These are phyloP conservation scores for Thereva unica DNA, from an alignment of 2,888 invertebrate genomes.

Conservation along the genomic window DNA sequence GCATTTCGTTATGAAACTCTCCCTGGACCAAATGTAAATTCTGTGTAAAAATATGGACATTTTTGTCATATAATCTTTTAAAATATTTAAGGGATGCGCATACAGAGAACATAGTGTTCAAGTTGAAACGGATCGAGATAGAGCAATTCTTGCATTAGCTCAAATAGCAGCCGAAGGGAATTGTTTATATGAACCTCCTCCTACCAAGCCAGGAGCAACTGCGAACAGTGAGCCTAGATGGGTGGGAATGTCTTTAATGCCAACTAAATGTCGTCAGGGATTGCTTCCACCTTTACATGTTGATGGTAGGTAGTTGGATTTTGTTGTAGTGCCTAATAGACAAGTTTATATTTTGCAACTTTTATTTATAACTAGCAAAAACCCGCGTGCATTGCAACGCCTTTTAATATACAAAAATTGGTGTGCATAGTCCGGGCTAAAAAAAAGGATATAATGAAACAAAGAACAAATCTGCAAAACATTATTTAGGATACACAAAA, in stretches of 20 bases:
- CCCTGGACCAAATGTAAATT: conserved; percentile 54
- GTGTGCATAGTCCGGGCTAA: too few relatives aligned
- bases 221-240: conserved; percentile 49
- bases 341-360: background rate
- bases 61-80: background rate
- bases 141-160: conserved; percentile 62
- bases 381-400: too few relatives aligned
- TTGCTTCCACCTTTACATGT: conserved; percentile 52
- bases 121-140: conserved; percentile 68
- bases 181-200: conserved; percentile 52
- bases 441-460: too few relatives aligned
- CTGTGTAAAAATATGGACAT: background rate
- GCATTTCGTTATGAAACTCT: conserved; percentile 65
- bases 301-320: conserved; percentile 45
- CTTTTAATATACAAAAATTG: too few relatives aligned
- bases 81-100: conserved; percentile 68
- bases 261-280: conserved; percentile 55
- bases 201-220: conserved; percentile 46
- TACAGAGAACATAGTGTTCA: conserved; percentile 72
- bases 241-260: conserved; percentile 54
- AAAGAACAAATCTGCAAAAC: too few relatives aligned
- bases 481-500: too few relatives aligned
- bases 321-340: too few relatives aligned
- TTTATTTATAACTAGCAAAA: too few relatives aligned
- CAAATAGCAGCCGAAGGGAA: conserved; percentile 55